These are phyloP conservation scores for Smutsia gigantea DNA, from an alignment of 2,797 vertebrate genomes.

Conservation along the genomic window DNA sequence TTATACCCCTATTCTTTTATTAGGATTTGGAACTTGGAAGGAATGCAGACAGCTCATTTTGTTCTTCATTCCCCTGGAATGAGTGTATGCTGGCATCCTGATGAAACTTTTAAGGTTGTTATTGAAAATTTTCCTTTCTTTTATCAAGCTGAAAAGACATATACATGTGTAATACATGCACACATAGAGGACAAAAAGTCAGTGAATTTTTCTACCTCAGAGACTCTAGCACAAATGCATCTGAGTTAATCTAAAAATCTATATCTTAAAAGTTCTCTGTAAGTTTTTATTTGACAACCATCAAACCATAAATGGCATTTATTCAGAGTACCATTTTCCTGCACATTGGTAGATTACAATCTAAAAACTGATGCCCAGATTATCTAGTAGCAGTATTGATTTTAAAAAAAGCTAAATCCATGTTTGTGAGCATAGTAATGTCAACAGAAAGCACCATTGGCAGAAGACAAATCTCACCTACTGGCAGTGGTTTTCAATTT, in stretches of 20 bases:
- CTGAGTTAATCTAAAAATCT: conserved; percentile 5
- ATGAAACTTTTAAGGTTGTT: conserved; percentile 94
- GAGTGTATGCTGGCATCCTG: conserved; percentile 98
- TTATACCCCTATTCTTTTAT: neutral
- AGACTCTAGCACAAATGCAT: neutral
- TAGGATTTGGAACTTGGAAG: conserved; percentile 97
- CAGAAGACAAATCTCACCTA: neutral
- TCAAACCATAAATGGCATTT: conserved; percentile 7
- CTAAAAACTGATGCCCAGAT: neutral
- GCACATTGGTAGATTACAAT: neutral
- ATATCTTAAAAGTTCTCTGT: neutral
- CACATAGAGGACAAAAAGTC: neutral
- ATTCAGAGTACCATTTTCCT: conserved; percentile 32
- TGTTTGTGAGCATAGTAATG: neutral
- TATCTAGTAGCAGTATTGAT: neutral
- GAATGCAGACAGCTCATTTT: conserved; percentile 92
- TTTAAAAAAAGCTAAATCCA: neutral
- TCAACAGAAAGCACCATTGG: neutral
- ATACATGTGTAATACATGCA: neutral
- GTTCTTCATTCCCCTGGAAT: conserved; percentile 95
- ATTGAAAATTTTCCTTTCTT: conserved; percentile 68
- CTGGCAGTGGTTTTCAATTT: neutral
- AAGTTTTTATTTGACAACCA: neutral
- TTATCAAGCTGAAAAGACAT: conserved; percentile 53
- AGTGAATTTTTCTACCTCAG: neutral